Conservation (phyloP, 2,888 invertebrate species). For the Cantharis nigra region DNA sequence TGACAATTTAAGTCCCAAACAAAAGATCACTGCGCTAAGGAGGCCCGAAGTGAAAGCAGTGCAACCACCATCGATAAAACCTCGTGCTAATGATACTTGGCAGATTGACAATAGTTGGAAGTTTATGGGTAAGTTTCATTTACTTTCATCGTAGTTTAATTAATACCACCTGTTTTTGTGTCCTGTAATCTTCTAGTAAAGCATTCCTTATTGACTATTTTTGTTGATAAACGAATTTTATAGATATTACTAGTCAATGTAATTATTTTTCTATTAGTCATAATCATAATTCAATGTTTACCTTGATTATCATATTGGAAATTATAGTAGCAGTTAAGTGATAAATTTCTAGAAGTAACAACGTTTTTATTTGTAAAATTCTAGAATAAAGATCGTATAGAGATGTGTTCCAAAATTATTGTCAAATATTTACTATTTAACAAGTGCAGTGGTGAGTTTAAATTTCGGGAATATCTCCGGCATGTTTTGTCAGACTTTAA, state of each 20-base stretch:
- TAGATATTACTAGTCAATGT: background rate
- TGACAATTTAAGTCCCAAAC: slow-evolving; percentile 65
- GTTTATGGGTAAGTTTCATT: slow-evolving; percentile 71
- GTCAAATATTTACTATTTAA: background rate
- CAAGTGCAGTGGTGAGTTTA: background rate
- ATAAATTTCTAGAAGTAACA: background rate
- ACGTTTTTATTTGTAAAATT: background rate
- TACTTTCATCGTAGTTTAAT: background rate
- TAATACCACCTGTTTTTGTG: too few species aligned
- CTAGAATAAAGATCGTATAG: too few species aligned
- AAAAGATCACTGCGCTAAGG: slow-evolving; percentile 44
- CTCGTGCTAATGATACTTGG: slow-evolving; percentile 67
- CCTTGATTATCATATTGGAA: slow-evolving; percentile 5
- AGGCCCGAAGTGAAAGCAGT: slow-evolving; percentile 72
- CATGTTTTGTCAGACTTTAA: too few species aligned
- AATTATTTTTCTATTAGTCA: slow-evolving; percentile 6
- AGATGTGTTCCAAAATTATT: background rate
- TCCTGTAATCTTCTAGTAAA: background rate
- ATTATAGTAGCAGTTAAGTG: background rate
- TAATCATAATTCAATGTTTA: slow-evolving; percentile 6
- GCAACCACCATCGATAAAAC: slow-evolving; percentile 68
- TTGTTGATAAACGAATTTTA: background rate
- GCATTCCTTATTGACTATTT: background rate
- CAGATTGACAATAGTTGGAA: slow-evolving; percentile 90
- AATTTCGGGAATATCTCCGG: background rate